phyloP scores from a whole-genome alignment of 2,888 invertebrate genomes.

The Byasa hedistus region DNA sequence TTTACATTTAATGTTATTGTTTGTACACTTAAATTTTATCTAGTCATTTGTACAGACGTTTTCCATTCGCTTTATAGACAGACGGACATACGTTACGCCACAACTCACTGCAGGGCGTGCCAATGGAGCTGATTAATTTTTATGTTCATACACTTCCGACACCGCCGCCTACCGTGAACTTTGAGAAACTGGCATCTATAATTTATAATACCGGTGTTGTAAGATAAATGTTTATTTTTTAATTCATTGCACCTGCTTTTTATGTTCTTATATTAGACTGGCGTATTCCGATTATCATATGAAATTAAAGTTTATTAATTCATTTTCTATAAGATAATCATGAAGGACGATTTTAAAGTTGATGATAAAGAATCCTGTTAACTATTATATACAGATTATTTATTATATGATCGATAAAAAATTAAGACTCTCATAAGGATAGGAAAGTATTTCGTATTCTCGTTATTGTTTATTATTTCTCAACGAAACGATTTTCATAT shows the following conservation, averaged over 20 bases:
- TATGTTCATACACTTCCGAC: constrained; percentile 24
- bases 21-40: neutral
- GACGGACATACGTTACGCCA: constrained; percentile 12
- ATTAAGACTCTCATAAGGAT: too few species aligned
- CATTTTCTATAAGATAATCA: too few species aligned
- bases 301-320: too few species aligned
- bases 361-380: too few species aligned
- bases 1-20: too few species aligned
- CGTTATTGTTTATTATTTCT: too few species aligned
- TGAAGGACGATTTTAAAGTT: too few species aligned
- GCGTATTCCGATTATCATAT: neutral
- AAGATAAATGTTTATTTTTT: constrained; percentile 3
- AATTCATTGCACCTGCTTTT: neutral
- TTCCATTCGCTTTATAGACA: neutral
- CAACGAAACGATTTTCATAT: neutral
- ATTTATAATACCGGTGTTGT: constrained; percentile 9
- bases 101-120: constrained; percentile 13
- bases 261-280: neutral
- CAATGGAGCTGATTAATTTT: constrained; percentile 29
- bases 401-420: too few species aligned
- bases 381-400: too few species aligned
- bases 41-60: neutral
- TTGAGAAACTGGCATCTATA: constrained; percentile 6
- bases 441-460: neutral
- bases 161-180: constrained; percentile 10